Evolutionary conservation across 1,140 invertebrate genomes (phyloP).

Genomic region (Phymastichus coffea): DNA sequence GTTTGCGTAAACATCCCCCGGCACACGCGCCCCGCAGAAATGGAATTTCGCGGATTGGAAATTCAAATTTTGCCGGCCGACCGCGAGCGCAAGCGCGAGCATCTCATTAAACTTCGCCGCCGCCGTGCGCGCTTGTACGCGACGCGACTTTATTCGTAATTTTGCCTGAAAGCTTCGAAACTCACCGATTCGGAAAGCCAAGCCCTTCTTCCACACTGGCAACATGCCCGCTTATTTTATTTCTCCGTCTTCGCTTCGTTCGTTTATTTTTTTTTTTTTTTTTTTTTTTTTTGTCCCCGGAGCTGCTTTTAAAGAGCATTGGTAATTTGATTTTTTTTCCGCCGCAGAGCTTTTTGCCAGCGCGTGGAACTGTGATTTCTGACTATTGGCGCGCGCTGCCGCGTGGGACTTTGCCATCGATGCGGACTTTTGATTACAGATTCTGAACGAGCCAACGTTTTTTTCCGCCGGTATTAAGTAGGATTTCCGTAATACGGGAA

Average conservation of each 20-base stretch:
- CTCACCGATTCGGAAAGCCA: background rate
- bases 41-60: conserved; percentile 23
- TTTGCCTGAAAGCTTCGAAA: conserved; percentile 13
- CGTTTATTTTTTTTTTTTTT: background rate
- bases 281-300: background rate
- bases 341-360: background rate
- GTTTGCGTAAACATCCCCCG: conserved; percentile 25
- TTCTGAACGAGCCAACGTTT: too few species aligned
- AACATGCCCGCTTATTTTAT: conserved; percentile 1
- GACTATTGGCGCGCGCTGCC: background rate
- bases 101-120: conserved; percentile 11
- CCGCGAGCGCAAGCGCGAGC: background rate
- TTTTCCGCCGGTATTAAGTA: too few species aligned
- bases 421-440: too few species aligned
- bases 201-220: conserved; percentile 10
- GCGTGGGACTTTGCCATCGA: too few species aligned
- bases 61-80: background rate
- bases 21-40: conserved; percentile 13
- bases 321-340: conserved; percentile 4
- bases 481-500: too few species aligned
- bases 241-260: background rate
- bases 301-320: background rate
- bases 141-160: conserved; percentile 14
- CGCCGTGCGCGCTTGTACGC: too few species aligned
- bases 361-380: conserved; percentile 3